phyloP scores from a whole-genome alignment of 1,140 invertebrate species.

The Drosophila albomicans region DNA sequence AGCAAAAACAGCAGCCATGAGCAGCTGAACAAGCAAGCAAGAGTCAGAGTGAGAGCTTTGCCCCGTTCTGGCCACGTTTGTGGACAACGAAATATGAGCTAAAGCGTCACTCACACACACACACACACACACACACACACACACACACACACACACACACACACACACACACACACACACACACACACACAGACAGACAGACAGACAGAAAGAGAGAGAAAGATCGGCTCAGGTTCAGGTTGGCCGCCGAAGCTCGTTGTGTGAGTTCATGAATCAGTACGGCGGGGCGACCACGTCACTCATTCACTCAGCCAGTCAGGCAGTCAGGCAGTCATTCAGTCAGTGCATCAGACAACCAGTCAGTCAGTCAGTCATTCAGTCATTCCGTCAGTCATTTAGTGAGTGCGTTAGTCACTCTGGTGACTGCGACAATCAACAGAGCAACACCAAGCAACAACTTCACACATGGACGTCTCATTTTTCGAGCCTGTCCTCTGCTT shows the following conservation, averaged over 20 bases:
- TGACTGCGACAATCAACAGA: conserved; percentile 69
- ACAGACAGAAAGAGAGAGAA: conserved; percentile 19
- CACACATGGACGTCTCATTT: conserved; percentile 6
- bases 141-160: conserved; percentile 22
- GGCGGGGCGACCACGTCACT: conserved; percentile 56
- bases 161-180: conserved; percentile 26
- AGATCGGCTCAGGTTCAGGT: conserved; percentile 72
- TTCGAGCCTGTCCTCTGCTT: not conserved
- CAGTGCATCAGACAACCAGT: conserved; percentile 12
- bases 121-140: conserved; percentile 7
- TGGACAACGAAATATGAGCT: conserved; percentile 60
- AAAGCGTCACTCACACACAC: conserved; percentile 40
- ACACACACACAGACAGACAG: conserved; percentile 24
- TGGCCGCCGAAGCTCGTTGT: conserved; percentile 64
- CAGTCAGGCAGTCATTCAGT: conserved; percentile 26
- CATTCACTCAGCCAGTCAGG: conserved; percentile 32
- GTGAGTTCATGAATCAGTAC: conserved; percentile 80
- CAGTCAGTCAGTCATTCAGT: conserved; percentile 40
- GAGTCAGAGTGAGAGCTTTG: conserved; percentile 3
- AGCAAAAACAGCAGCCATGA: conserved; percentile 35
- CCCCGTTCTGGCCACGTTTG: conserved; percentile 40
- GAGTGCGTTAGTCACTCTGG: conserved; percentile 40
- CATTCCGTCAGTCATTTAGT: conserved; percentile 14
- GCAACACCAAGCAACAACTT: conserved; percentile 12
- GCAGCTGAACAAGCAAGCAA: conserved; percentile 14